phyloP scores from a whole-genome alignment of 2,888 invertebrate genomes.

The Apodemia zela region DNA sequence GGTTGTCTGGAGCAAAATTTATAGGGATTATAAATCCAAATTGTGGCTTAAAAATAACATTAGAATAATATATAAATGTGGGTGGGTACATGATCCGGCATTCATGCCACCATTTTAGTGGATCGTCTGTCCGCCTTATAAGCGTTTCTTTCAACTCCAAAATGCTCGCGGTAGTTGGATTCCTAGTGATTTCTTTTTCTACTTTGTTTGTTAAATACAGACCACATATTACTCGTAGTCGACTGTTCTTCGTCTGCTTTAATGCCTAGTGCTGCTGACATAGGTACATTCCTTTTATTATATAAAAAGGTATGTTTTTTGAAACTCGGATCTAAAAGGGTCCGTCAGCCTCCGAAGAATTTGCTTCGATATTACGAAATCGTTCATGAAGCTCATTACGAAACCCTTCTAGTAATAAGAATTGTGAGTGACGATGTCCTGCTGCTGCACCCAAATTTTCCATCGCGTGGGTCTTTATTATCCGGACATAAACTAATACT shows the following conservation, averaged over 20 bases:
- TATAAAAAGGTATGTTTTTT: slow-evolving; percentile 29
- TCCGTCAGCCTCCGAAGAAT: slow-evolving; percentile 1
- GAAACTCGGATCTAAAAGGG: slow-evolving; percentile 31
- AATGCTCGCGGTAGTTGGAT: slow-evolving; percentile 29
- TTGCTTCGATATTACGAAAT: slow-evolving; percentile 27
- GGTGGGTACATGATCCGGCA: slow-evolving; percentile 17
- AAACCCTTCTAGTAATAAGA: slow-evolving; percentile 18
- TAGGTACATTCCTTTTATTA: neutral
- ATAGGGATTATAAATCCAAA: too few species aligned
- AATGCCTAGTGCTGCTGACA: neutral
- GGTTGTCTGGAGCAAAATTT: too few species aligned
- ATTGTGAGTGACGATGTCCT: neutral
- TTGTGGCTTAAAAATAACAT: neutral
- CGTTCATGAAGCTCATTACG: slow-evolving; percentile 21
- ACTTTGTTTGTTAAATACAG: slow-evolving; percentile 27
- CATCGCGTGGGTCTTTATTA: neutral
- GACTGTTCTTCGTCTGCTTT: neutral
- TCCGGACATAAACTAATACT: neutral
- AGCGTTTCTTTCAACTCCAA: slow-evolving; percentile 28
- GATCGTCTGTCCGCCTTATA: slow-evolving; percentile 28
- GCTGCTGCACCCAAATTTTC: neutral
- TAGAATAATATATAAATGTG: neutral
- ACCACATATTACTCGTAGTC: slow-evolving; percentile 24
- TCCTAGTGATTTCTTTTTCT: slow-evolving; percentile 23
- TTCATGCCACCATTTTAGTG: slow-evolving; percentile 32